Base-by-base conservation (phyloP, 2,888 invertebrate species). In the Dynastes grantii region DNA sequence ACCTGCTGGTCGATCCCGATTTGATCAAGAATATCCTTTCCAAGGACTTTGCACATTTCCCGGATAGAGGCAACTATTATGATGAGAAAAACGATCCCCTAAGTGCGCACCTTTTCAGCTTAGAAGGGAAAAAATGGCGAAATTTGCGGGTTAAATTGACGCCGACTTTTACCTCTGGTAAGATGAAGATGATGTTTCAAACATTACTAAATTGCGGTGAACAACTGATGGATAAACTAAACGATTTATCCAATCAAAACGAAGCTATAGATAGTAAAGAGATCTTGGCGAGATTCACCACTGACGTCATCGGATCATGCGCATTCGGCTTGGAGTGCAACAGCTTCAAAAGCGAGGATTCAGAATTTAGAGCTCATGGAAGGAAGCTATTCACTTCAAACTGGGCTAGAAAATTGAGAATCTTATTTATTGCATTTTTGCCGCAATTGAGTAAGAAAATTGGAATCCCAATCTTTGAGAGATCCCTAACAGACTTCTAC, bases 1-100 rank as follows among this genome's bases (percentile, higher is more conserved):
- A 94, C 37, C 85, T 93, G 37, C 88, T 94, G 5, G 88, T 93
- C 77, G 93, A 94, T 87, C 91, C 92, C 11, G 90, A 92, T 11
- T 84, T 67, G n/a, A 76, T 82, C 45, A 82, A 81, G 64, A 88
- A 89, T 64, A 87, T 93, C 29, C 83, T 92, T 81, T 89, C 90
- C 55, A 91, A 90, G 80, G 92, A 93, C 82, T 93, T 92, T 80
- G 87, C 86, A 5, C 87, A 91, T 83, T 93, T 93, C 80, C 90
- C 91, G 84, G 92, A 92, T 77, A 91, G 92, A 61, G 92, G 92
- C 0, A 86, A 91, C 27, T 91, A 91, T 83, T 88, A 87, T 29
- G 91, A 92, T 76, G 92, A 92, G 67, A 86, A 90, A 5, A 88
- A 90, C 3, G 92, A 93, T 85, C 92, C 91, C 0, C 80, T 93